Evolutionary conservation across 2,113 vertebrate species (phyloP).

Genomic region (Macquaria australasica): DNA sequence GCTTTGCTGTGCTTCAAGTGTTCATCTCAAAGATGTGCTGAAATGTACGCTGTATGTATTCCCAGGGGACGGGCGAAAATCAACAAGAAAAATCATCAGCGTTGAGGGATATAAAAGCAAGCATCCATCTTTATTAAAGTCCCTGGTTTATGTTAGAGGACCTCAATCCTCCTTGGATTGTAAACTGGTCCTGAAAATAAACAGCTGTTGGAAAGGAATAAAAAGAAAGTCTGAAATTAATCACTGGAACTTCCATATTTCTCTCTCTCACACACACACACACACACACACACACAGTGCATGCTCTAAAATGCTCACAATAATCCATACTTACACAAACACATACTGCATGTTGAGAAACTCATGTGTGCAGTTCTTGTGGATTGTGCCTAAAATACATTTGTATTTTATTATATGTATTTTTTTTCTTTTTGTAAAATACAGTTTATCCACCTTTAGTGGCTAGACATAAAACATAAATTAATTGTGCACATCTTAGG

Average conservation of each 20-base stretch:
- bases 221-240: slow-evolving; percentile 44
- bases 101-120: slow-evolving; percentile 68
- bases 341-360: background rate
- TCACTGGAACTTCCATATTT: slow-evolving; percentile 40
- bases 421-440: background rate
- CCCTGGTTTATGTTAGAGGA: slow-evolving; percentile 60
- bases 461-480: background rate
- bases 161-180: slow-evolving; percentile 44
- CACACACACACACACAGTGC: background rate
- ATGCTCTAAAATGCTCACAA: background rate
- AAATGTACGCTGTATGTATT: slow-evolving; percentile 65
- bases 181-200: slow-evolving; percentile 72
- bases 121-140: slow-evolving; percentile 79
- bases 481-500: background rate
- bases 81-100: slow-evolving; percentile 73
- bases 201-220: slow-evolving; percentile 66
- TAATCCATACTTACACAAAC: slow-evolving; percentile 9
- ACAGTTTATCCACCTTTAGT: background rate
- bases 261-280: background rate
- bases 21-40: slow-evolving; percentile 74
- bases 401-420: background rate
- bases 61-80: slow-evolving; percentile 57
- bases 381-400: background rate
- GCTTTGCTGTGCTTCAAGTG: slow-evolving; percentile 49
- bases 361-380: background rate